phyloP scores from a whole-genome alignment of 2,113 vertebrate species.

The Enhydra lutris region DNA sequence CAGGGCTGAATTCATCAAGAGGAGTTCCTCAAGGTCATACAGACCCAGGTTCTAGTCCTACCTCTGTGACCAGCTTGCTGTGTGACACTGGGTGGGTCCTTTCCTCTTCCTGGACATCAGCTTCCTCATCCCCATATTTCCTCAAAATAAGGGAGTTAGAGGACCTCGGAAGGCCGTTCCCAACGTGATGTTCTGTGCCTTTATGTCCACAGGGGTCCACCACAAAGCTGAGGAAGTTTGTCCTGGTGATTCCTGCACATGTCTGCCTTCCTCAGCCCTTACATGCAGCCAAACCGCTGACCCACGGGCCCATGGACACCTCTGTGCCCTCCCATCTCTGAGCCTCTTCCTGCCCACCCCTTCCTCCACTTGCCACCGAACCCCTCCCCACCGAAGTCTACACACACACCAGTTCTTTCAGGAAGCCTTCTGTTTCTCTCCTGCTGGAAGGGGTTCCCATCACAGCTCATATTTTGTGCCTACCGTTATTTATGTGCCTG shows the following conservation, averaged over 20 bases:
- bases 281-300: not conserved
- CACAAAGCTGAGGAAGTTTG: not conserved
- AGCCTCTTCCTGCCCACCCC: not conserved
- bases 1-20: not conserved
- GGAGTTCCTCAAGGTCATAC: not conserved
- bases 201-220: not conserved
- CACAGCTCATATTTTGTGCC: not conserved
- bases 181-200: not conserved
- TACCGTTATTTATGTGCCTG: not conserved
- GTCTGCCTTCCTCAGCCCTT: not conserved
- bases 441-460: not conserved
- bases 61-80: not conserved
- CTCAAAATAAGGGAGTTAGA: not conserved
- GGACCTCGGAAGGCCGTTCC: not conserved
- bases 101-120: not conserved
- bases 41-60: not conserved
- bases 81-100: not conserved
- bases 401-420: not conserved
- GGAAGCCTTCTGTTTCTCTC: not conserved
- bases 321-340: not conserved
- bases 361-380: not conserved
- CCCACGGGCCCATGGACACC: not conserved
- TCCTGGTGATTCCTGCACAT: not conserved
- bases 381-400: accelerated
- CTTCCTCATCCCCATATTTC: not conserved